Evolutionary conservation across 2,888 invertebrate genomes (phyloP), one percentile per base, ranked within the genome.

Genomic region (Tetragnatha montana): DNA sequence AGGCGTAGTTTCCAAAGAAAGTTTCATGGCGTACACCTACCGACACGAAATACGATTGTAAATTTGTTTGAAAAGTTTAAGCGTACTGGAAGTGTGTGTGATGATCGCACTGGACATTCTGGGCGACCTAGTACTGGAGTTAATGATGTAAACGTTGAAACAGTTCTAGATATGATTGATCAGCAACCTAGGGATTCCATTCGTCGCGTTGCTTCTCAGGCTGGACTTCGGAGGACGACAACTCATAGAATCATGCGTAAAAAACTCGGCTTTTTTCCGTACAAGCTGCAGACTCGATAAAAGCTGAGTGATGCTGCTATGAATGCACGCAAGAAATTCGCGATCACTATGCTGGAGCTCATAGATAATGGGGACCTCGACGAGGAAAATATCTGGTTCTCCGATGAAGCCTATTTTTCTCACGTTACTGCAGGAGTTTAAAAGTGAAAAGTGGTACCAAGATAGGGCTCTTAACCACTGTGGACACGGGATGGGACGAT

Each of bases 391-490:
- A 87, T 81, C 17, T 82, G 51, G 78, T 82, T 88, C 73, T 70
- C 78, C 70, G 91, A 92, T 89, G 92, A 93, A 88, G 91, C 92
- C 10, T 92, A 92, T 92, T 93, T 93, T 88, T 91, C 92, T 60
- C 92, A 93, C 68, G n/a, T n/a, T n/a, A n/a, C n/a, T n/a, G n/a
- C n/a, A n/a, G n/a, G n/a, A n/a, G n/a, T n/a, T n/a, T n/a, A n/a
- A n/a, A n/a, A n/a, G n/a, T n/a, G n/a, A n/a, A n/a, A n/a, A n/a
- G n/a, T n/a, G n/a, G n/a, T n/a, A n/a, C n/a, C n/a, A n/a, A n/a
- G n/a, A n/a, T n/a, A n/a, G n/a, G n/a, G n/a, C n/a, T n/a, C n/a
- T n/a, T n/a, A n/a, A n/a, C n/a, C n/a, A n/a, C n/a, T n/a, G n/a
- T n/a, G n/a, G n/a, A n/a, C n/a, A n/a, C n/a, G n/a, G n/a, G n/a